Percentiles rank a stretch among this genome's conserved stretches.
phyloP scores from a whole-genome alignment of 2,797 vertebrate species.

The Prionace glauca region DNA sequence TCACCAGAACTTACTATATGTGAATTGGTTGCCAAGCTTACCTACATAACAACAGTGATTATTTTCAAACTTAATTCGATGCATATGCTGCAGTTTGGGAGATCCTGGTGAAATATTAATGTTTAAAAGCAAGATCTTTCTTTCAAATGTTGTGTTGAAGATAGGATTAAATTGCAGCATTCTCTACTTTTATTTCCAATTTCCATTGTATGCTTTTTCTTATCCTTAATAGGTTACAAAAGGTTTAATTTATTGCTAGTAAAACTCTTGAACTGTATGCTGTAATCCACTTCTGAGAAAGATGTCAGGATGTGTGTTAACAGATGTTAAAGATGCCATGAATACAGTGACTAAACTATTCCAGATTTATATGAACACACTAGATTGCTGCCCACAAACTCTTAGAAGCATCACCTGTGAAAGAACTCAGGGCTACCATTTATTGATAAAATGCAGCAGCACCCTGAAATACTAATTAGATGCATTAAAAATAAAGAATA shows the following conservation, averaged over 20 bases:
- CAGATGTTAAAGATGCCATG: background rate
- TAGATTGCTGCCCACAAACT: background rate
- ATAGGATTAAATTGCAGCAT: too few species aligned
- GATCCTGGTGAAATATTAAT: too few species aligned
- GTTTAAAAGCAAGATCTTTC: too few species aligned
- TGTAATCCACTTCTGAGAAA: background rate
- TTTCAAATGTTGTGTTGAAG: too few species aligned
- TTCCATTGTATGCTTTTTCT: too few species aligned
- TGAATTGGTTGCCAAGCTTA: too few species aligned
- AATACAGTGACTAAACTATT: background rate
- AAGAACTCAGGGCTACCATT: background rate
- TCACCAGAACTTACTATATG: too few species aligned
- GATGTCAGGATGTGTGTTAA: background rate
- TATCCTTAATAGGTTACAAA: too few species aligned
- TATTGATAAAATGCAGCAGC: background rate
- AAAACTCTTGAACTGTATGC: background rate
- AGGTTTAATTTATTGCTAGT: background rate
- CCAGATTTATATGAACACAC: background rate
- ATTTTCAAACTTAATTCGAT: too few species aligned
- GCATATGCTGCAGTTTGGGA: too few species aligned
- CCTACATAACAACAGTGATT: too few species aligned
- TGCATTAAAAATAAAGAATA: constrained; percentile 40
- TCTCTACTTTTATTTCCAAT: too few species aligned
- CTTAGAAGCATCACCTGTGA: background rate
- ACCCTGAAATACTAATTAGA: background rate